phyloP scores from a whole-genome alignment of 2,797 vertebrate species.

The Pseudotriccus pelzelni region DNA sequence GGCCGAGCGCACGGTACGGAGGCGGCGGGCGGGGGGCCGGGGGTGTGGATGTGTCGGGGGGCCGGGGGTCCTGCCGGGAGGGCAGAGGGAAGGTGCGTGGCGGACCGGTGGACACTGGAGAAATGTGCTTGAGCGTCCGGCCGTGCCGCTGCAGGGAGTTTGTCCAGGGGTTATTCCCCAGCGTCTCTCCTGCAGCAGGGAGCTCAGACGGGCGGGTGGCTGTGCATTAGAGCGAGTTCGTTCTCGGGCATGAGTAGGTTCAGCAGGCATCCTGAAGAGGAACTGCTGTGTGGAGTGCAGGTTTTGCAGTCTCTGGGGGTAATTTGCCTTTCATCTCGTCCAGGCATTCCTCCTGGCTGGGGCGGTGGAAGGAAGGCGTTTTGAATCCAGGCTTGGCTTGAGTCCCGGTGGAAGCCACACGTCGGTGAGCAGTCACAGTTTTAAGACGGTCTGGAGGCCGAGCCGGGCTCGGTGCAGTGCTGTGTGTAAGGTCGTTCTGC shows the following conservation, averaged over 20 bases:
- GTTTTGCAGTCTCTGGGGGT: not conserved
- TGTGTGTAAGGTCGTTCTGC: not conserved
- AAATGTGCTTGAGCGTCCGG: accelerated
- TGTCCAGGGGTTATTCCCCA: not conserved
- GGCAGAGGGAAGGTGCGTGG: not conserved
- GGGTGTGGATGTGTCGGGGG: no score
- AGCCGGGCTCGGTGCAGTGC: accelerated
- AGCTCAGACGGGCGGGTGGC: not conserved
- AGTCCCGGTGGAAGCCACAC: accelerated
- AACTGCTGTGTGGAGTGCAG: not conserved
- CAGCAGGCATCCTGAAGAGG: not conserved
- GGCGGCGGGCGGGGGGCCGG: not conserved
- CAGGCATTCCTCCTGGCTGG: accelerated
- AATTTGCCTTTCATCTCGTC: not conserved
- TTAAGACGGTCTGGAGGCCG: accelerated
- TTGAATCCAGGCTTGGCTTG: accelerated
- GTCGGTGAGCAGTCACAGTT: accelerated
- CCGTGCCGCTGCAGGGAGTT: not conserved
- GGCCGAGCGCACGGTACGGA: not conserved
- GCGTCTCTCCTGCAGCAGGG: not conserved
- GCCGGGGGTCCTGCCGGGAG: not conserved
- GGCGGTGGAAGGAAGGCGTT: not conserved
- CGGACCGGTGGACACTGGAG: accelerated
- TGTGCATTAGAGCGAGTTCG: accelerated
- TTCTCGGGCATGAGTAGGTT: not conserved